Conservation (phyloP, 1,140 invertebrate genomes). For the Rhopalosiphum padi region DNA sequence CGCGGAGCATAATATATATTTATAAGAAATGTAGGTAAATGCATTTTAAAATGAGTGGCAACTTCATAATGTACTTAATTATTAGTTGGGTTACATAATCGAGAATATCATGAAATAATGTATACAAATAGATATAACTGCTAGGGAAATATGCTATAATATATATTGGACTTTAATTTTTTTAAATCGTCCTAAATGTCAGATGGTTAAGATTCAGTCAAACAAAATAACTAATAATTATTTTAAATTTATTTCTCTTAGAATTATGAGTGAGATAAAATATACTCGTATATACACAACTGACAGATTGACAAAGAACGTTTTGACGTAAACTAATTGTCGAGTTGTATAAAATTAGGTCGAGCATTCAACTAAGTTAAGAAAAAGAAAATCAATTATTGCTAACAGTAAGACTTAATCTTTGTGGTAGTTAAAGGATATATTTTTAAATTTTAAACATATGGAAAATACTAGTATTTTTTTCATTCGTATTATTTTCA, state of each 20-base stretch:
- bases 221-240: neutral
- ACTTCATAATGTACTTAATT: neutral
- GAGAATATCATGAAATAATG: neutral
- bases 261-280: neutral
- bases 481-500: neutral
- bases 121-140: neutral
- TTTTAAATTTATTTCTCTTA: neutral
- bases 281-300: neutral
- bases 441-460: neutral
- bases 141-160: neutral
- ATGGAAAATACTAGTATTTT: neutral
- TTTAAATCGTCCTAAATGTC: neutral
- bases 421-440: neutral
- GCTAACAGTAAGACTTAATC: neutral
- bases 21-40: neutral
- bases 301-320: slow-evolving; percentile 49
- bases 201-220: neutral
- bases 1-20: neutral
- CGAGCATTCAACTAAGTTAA: neutral
- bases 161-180: neutral
- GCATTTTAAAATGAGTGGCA: neutral
- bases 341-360: slow-evolving; percentile 38
- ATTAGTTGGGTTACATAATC: neutral
- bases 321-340: slow-evolving; percentile 44
- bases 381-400: slow-evolving; percentile 34